Evolutionary conservation across 2,888 invertebrate species (phyloP).

Genomic region (Lamproptera curius): DNA sequence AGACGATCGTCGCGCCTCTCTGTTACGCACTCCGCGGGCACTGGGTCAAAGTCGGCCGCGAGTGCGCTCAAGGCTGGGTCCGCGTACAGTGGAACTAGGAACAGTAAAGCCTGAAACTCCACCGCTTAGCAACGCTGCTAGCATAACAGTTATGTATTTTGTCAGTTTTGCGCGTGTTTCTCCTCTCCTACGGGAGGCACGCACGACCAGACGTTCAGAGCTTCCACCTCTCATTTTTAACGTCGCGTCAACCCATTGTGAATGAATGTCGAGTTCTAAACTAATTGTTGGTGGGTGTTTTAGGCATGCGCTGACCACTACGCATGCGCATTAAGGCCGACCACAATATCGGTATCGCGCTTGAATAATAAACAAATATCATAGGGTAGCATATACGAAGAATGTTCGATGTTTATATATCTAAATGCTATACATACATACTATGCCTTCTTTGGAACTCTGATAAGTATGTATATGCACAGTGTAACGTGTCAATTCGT

Average conservation of each 20-base stretch:
- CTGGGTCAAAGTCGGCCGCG: constrained; percentile 85
- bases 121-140: constrained; percentile 65
- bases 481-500: too few species aligned
- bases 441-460: too few species aligned
- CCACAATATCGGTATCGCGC: background rate
- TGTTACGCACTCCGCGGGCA: constrained; percentile 85
- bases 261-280: constrained; percentile 43
- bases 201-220: constrained; percentile 65
- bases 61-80: constrained; percentile 78
- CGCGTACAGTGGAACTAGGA: constrained; percentile 71
- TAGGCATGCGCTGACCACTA: constrained; percentile 47
- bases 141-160: constrained; percentile 62
- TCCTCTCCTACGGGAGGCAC: constrained; percentile 57
- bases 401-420: too few species aligned
- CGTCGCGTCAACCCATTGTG: constrained; percentile 71
- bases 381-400: too few species aligned
- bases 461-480: too few species aligned
- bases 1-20: constrained; percentile 83
- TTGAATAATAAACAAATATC: background rate
- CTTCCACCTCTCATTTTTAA: constrained; percentile 70
- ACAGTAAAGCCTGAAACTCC: constrained; percentile 69
- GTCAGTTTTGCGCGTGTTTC: constrained; percentile 65
- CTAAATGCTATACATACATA: too few species aligned
- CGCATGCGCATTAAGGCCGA: constrained; percentile 27
- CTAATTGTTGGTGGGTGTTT: constrained; percentile 23